Percentiles rank a stretch among this genome's conserved stretches.
These are phyloP conservation scores for Athalia cordata DNA, from an alignment of 2,888 invertebrate species.

Conservation along the genomic window DNA sequence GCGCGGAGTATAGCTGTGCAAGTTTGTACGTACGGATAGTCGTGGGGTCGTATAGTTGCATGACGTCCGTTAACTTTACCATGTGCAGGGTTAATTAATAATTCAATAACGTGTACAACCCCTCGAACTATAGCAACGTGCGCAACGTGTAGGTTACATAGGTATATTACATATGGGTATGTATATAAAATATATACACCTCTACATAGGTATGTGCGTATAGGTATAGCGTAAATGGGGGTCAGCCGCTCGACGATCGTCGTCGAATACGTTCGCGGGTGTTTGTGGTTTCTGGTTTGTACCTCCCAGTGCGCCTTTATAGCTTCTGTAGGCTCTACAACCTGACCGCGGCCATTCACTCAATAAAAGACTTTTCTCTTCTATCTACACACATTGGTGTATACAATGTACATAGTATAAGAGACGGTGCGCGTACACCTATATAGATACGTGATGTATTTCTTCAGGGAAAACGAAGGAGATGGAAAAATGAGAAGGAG, in stretches of 20 bases:
- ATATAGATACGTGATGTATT: no score
- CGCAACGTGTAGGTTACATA: no score
- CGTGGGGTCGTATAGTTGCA: constrained; percentile 45
- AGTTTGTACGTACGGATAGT: no score
- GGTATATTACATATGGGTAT: no score
- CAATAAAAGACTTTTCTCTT: constrained; percentile 13
- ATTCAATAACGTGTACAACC: constrained; percentile 61
- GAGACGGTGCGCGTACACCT: no score
- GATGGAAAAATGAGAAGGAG: not conserved
- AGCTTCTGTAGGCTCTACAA: constrained; percentile 2
- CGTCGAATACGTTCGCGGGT: constrained; percentile 4
- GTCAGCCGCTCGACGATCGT: constrained; percentile 4
- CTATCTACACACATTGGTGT: no score
- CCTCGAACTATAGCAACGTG: not conserved
- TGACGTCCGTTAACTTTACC: constrained; percentile 65
- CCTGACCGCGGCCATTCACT: constrained; percentile 5
- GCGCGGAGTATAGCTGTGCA: not conserved
- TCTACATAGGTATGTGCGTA: not conserved
- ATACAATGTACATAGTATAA: no score
- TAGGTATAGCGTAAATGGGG: not conserved
- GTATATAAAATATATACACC: not conserved
- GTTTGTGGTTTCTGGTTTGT: constrained; percentile 8
- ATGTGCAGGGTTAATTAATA: constrained; percentile 64
- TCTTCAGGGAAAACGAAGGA: no score
- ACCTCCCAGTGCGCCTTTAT: constrained; percentile 13